Percentiles rank a stretch among this genome's conserved stretches.
phyloP scores from a whole-genome alignment of 2,797 vertebrate genomes.

The Ctenopoma kingsleyae region DNA sequence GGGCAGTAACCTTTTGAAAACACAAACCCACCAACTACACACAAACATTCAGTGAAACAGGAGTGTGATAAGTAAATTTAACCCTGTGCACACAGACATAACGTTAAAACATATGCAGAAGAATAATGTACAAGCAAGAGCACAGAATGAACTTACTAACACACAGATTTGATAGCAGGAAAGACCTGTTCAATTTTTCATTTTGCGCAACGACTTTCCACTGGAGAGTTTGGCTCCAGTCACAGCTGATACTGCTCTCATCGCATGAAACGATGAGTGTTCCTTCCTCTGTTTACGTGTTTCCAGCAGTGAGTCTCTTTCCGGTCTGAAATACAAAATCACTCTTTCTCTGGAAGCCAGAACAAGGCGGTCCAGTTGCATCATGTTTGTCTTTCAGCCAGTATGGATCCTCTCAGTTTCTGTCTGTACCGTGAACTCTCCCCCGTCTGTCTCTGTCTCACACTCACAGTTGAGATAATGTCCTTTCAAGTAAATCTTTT shows the following conservation, averaged over 20 bases:
- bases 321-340: constrained; percentile 37
- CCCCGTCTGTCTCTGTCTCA: constrained; percentile 19
- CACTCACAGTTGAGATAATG: constrained; percentile 56
- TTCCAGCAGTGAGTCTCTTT: constrained; percentile 24
- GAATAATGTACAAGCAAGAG: constrained; percentile 13
- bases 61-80: constrained; percentile 14
- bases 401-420: constrained; percentile 51
- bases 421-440: constrained; percentile 58
- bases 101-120: not conserved
- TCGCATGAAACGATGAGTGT: constrained; percentile 12
- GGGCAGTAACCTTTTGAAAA: constrained; percentile 62
- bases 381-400: constrained; percentile 44
- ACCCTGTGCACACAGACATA: not conserved
- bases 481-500: constrained; percentile 67
- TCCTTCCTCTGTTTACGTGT: constrained; percentile 21
- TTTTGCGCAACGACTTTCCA: constrained; percentile 57
- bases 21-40: constrained; percentile 61
- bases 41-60: constrained; percentile 37
- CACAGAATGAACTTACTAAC: not conserved
- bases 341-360: constrained; percentile 30
- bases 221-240: constrained; percentile 15
- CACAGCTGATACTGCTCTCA: constrained; percentile 29
- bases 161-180: constrained; percentile 35
- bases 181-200: constrained; percentile 2
- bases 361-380: constrained; percentile 44